These are phyloP conservation scores for Stegodyphus mimosarum DNA, from an alignment of 1,140 invertebrate species.

Conservation along the genomic window DNA sequence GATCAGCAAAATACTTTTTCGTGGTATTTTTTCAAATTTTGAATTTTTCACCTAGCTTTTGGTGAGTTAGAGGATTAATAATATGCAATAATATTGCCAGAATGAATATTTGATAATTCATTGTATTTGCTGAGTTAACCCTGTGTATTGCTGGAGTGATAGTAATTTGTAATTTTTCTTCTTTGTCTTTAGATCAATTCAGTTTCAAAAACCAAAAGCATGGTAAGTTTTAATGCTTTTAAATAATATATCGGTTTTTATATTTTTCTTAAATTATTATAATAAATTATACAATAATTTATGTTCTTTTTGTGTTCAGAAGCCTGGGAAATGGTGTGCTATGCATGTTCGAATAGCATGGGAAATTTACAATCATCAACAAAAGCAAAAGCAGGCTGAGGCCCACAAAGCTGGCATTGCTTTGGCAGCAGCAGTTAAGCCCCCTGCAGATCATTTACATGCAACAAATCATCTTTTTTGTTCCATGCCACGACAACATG, in stretches of 20 bases:
- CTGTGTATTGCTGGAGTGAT: too few species aligned
- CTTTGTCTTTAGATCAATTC: constrained; percentile 46
- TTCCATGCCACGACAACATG: constrained; percentile 71
- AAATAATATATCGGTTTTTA: neutral
- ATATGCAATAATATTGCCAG: too few species aligned
- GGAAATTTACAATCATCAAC: constrained; percentile 96
- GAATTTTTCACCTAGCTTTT: too few species aligned
- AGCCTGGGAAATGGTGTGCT: constrained; percentile 96
- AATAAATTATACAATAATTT: neutral
- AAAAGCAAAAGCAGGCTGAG: constrained; percentile 75
- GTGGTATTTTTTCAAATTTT: too few species aligned
- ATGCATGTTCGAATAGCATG: constrained; percentile 97
- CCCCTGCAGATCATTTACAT: constrained; percentile 66
- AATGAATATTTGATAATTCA: too few species aligned
- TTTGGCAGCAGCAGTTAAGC: constrained; percentile 69
- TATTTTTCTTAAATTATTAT: too few species aligned
- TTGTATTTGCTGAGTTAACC: too few species aligned
- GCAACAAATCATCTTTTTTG: constrained; percentile 75
- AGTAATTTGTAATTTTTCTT: neutral
- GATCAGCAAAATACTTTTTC: too few species aligned
- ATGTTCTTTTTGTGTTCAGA: constrained; percentile 73
- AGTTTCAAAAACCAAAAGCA: constrained; percentile 52
- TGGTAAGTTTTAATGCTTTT: constrained; percentile 16
- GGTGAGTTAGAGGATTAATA: too few species aligned
- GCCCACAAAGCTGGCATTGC: constrained; percentile 63